phyloP scores from a whole-genome alignment of 1,140 invertebrate genomes.

The Cataglyphis hispanica region DNA sequence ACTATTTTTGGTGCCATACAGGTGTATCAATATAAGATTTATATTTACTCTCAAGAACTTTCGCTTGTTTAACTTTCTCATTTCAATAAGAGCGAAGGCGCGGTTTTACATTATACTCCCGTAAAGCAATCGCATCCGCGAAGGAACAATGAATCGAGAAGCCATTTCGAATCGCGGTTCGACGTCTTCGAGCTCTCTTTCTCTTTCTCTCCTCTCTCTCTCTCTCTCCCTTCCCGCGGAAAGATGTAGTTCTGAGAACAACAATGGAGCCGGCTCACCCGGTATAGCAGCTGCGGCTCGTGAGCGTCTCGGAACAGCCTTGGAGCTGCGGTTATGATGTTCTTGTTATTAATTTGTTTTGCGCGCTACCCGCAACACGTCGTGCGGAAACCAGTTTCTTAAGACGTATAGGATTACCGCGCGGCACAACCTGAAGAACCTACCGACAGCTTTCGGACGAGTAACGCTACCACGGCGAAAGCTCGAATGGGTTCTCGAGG shows the following conservation, averaged over 20 bases:
- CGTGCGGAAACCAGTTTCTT: constrained; percentile 79
- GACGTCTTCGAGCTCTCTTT: constrained; percentile 17
- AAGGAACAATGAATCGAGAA: constrained; percentile 39
- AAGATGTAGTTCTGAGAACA: constrained; percentile 49
- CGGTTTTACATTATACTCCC: neutral
- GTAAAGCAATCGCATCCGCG: neutral
- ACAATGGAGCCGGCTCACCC: constrained; percentile 71
- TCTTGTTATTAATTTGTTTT: constrained; percentile 81
- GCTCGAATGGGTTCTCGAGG: constrained; percentile 48
- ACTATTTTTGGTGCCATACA: neutral
- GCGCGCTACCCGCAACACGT: constrained; percentile 77
- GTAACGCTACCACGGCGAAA: constrained; percentile 72
- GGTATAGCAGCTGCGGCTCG: constrained; percentile 73
- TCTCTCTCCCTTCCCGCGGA: constrained; percentile 1
- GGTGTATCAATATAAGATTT: neutral
- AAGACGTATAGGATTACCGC: constrained; percentile 78
- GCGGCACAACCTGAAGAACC: constrained; percentile 68
- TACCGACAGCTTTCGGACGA: constrained; percentile 76
- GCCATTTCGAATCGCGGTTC: constrained; percentile 30
- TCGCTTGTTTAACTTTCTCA: neutral
- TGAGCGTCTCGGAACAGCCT: constrained; percentile 72
- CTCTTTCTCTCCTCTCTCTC: too few relatives aligned
- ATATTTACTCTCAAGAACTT: neutral
- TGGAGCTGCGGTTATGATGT: constrained; percentile 77
- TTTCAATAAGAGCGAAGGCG: neutral